These are phyloP conservation scores for Belgica antarctica DNA, from an alignment of 2,888 invertebrate species.

Conservation along the genomic window DNA sequence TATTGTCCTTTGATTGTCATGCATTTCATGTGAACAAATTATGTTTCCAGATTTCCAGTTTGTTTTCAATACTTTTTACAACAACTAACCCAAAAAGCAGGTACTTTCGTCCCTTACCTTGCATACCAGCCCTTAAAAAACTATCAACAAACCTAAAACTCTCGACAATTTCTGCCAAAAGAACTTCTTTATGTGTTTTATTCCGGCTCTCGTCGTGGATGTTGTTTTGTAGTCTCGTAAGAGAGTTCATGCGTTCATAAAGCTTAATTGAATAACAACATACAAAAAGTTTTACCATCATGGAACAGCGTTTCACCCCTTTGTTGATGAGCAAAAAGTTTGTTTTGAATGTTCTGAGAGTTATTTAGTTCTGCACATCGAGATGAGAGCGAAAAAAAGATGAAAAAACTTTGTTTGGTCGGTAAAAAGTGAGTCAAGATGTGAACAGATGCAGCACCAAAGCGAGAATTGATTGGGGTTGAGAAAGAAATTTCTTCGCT, in stretches of 20 bases:
- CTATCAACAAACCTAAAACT: neutral
- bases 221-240: conserved; percentile 16
- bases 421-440: conserved; percentile 18
- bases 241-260: conserved; percentile 28
- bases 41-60: too few relatives aligned
- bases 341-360: neutral
- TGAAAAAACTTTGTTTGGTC: neutral
- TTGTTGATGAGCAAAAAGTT: neutral
- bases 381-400: too few relatives aligned
- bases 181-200: conserved; percentile 14
- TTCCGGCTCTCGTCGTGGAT: neutral
- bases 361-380: neutral
- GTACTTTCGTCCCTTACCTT: too few relatives aligned
- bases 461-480: conserved; percentile 20
- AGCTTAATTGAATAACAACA: conserved; percentile 37
- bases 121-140: too few relatives aligned
- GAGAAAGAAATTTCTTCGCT: neutral
- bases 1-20: too few relatives aligned
- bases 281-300: neutral
- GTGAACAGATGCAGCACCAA: conserved; percentile 28
- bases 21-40: too few relatives aligned
- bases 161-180: conserved; percentile 1
- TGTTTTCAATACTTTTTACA: too few relatives aligned
- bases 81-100: too few relatives aligned
- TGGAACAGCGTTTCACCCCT: conserved; percentile 13